Evolutionary conservation across 2,888 invertebrate genomes (phyloP), one percentile per base, ranked within the genome.

Genomic region (Nipponacmea schrenckii): DNA sequence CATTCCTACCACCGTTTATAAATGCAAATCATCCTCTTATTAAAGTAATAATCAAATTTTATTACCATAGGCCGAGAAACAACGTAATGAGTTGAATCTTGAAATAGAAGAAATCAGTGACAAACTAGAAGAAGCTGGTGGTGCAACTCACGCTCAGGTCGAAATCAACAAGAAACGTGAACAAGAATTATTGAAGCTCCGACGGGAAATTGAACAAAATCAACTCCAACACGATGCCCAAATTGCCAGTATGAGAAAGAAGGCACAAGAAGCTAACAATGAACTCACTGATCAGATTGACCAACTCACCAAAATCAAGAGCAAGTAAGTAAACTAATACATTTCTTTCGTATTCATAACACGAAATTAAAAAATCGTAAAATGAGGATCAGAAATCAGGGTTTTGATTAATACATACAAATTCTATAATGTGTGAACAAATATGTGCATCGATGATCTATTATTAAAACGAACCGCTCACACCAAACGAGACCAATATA

Each of bases 281-380:
- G 98, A 99, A 92, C 96, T 99, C 95, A 96, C 97, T 85, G 98
- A 98, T 91, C 98, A 98, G 91, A 95, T 98, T 90, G 98, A 99
- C 92, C 96, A 97, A 90, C 94, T 98, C 90, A 97, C 97, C 93
- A 98, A 98, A 91, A 93, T 96, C 90, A 98, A 98, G 92, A 95
- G 96, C 90, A 97, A 97, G 97, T 96, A 24, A 14, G 56, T 56
- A 56, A 12, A 2, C 2, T 24, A 56, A 12, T 14, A 24, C 20
- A 56, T 20, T n/a, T n/a, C n/a, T n/a, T n/a, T n/a, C 20, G 3
- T 50, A 50, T 20, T 20, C 0, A 31, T 31, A 3, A 31, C 31
- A 31, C n/a, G n/a, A n/a, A n/a, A n/a, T n/a, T n/a, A n/a, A n/a
- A 31, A 31, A 3, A 31, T 31, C 31, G 31, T 31, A 5, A 31